Evolutionary conservation across 2,797 vertebrate genomes (phyloP).

Genomic region (Takifugu ocellatus): DNA sequence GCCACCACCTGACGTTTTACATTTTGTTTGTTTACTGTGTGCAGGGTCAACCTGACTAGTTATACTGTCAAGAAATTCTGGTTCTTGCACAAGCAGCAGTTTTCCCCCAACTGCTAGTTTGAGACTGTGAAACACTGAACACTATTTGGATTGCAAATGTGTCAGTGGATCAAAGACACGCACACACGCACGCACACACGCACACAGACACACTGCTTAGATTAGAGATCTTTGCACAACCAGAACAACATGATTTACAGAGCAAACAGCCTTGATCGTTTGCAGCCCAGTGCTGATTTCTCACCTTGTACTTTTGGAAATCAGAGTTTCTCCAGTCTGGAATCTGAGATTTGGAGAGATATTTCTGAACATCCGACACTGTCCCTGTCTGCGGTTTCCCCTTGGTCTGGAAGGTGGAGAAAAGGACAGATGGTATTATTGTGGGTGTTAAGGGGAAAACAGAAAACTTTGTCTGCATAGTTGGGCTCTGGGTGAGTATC

Average conservation of each 20-base stretch:
- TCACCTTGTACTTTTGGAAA: conserved; percentile 79
- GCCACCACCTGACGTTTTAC: background rate
- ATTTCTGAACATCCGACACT: conserved; percentile 79
- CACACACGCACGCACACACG: background rate
- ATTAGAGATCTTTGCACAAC: conserved; percentile 12
- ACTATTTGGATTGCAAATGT: conserved; percentile 55
- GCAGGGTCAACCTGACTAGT: conserved; percentile 1
- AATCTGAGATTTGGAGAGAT: conserved; percentile 75
- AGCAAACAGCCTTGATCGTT: conserved; percentile 16
- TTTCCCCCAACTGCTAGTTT: conserved; percentile 9
- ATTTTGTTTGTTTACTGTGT: conserved; percentile 26
- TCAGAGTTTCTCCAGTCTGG: conserved; percentile 73
- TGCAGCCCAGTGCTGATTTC: conserved; percentile 11
- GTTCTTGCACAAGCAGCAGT: conserved; percentile 37
- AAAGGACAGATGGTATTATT: conserved; percentile 1
- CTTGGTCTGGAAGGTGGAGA: conserved; percentile 73
- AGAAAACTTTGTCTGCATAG: background rate
- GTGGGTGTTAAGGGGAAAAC: too few species aligned
- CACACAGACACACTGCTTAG: conserved; percentile 4
- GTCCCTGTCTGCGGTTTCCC: conserved; percentile 74
- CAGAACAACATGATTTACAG: conserved; percentile 30
- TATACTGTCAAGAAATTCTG: conserved; percentile 44
- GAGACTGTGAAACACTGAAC: conserved; percentile 22
- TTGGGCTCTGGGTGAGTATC: conserved; percentile 13
- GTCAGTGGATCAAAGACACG: conserved; percentile 21